phyloP scores from a whole-genome alignment of 2,888 invertebrate genomes.

The Nemotelus pantherinus region DNA sequence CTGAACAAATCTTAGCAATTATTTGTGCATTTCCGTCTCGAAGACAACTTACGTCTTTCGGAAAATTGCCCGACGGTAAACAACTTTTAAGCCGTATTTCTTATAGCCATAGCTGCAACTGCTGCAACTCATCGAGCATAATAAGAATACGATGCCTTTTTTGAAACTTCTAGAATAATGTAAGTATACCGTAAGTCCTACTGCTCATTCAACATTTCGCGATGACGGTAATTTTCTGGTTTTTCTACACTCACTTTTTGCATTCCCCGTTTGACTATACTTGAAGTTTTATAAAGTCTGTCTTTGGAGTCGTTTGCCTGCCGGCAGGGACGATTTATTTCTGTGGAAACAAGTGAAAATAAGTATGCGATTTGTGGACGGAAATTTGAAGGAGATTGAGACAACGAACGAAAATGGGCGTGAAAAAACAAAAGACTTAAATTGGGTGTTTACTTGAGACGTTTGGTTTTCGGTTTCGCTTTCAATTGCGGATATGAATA shows the following conservation, averaged over 20 bases:
- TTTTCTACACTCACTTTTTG: conserved; percentile 1
- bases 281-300: conserved; percentile 7
- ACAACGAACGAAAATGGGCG: conserved; percentile 4
- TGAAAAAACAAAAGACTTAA: conserved; percentile 4
- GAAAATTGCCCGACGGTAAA: background rate
- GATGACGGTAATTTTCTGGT: conserved; percentile 40
- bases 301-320: background rate
- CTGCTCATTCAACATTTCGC: background rate
- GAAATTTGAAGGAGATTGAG: conserved; percentile 5
- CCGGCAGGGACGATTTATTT: too few species aligned
- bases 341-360: too few species aligned
- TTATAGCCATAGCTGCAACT: background rate
- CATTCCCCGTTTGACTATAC: background rate
- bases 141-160: too few species aligned
- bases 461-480: conserved; percentile 13
- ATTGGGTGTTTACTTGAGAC: conserved; percentile 32
- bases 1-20: conserved; percentile 22
- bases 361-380: background rate
- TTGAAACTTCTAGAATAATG: too few species aligned
- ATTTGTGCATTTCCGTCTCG: conserved; percentile 35
- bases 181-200: too few species aligned
- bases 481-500: conserved; percentile 31
- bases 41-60: background rate
- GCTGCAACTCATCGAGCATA: too few species aligned
- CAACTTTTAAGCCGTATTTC: conserved; percentile 18